Evolutionary conservation across 2,797 vertebrate species (phyloP).

Genomic region (Acipenser transmontanus): DNA sequence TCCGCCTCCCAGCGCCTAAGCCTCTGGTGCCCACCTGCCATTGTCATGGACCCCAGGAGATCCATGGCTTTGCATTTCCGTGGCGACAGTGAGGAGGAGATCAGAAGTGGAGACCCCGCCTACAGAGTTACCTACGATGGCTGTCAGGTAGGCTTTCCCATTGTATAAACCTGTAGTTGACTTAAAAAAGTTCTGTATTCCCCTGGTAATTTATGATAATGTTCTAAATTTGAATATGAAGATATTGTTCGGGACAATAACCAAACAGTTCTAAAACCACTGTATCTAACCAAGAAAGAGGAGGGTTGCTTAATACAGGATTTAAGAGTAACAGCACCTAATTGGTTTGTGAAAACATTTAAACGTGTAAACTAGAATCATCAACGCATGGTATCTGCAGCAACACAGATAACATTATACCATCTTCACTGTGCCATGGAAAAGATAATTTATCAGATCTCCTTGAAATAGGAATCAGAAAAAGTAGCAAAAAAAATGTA

Average conservation of each 20-base stretch:
- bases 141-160: slow-evolving; percentile 42
- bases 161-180: neutral
- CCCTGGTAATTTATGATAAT: too few species aligned
- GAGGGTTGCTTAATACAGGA: too few species aligned
- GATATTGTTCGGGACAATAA: too few species aligned
- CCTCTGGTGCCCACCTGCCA: slow-evolving; percentile 28
- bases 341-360: too few species aligned
- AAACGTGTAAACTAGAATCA: neutral
- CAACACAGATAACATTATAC: neutral
- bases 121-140: slow-evolving; percentile 29
- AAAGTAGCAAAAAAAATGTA: neutral
- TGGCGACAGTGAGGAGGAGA: slow-evolving; percentile 51
- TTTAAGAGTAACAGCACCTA: too few species aligned
- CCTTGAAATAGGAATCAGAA: neutral
- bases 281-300: too few species aligned
- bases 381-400: neutral
- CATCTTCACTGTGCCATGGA: neutral
- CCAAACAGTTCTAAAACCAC: too few species aligned
- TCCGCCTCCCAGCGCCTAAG: slow-evolving; percentile 51
- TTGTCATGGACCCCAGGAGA: slow-evolving; percentile 14
- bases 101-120: slow-evolving; percentile 29
- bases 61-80: slow-evolving; percentile 34
- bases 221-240: too few species aligned
- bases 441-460: neutral
- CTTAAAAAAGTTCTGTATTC: too few species aligned